Evolutionary conservation across 2,888 invertebrate genomes (phyloP), one percentile per base, ranked within the genome.

Genomic region (Aphelenchoides bicaudatus): DNA sequence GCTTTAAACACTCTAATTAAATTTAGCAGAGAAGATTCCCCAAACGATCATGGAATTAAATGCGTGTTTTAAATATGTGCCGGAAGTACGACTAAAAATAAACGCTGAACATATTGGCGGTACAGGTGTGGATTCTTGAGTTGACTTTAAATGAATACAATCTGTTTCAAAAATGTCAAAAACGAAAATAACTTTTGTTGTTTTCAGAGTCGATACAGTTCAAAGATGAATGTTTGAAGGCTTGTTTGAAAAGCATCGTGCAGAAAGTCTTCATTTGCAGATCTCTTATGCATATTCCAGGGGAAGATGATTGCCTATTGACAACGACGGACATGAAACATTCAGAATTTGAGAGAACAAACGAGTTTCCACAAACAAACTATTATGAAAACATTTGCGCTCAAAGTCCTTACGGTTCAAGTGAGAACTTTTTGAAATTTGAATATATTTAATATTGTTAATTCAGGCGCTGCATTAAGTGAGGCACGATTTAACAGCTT

Each of bases 351-450:
- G 54, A 55, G 56, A 57, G 56, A 28, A 31, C 29, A 8, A 39
- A 56, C 27, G 57, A 57, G 31, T 54, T 59, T 16, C 29, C 59
- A 30, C 55, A 56, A 10, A 49, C 43, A 30, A 60, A 61, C 50
- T 61, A 59, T 46, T 61, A 53, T 31, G 61, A 61, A 39, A 61
- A 61, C 51, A 31, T 52, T 25, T 61, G 61, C 38, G 61, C 58
- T 3, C 43, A 49, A 13, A 25, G 21, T 5, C 58, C 58, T 0
- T 39, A 34, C 31, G 27, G 19, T 28, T 30, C 25, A n/a, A 38
- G 58, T 27, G 34, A 39, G 21, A 23, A 53, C 28, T n/a, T 39
- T 13, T 43, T 13, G n/a, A 13, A 13, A 43, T 13, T 39, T 29
- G 16, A 52, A 47, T 13, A 19, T 2, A 8, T 10, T 50, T 46